Evolutionary conservation across 2,113 vertebrate species (phyloP), one percentile per base, ranked within the genome.

Genomic region (Limanda limanda): DNA sequence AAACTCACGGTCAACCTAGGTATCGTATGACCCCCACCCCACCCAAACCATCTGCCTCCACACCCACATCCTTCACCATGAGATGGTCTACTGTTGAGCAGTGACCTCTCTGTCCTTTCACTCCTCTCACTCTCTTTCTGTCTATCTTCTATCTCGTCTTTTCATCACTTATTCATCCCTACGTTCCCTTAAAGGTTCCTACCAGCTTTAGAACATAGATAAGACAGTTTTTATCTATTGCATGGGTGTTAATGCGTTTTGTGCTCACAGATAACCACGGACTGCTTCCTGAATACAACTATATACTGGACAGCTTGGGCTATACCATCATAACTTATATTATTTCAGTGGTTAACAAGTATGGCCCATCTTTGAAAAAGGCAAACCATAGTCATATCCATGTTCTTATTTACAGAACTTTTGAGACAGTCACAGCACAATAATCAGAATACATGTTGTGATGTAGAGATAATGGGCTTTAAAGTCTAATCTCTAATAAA

Each of bases 1-100:
- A 99, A 99, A 88, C 97, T 99, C 72, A 99, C 98, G 90, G 98
- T 99, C 93, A 99, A 99, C 91, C 82, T 99, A 98, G 98, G 98
- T 99, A 99, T 98, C 91, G 96, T 98, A 96, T 96, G 77, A 64
- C 87, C 65, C 47, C 47, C 47, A 17, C 47, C 47, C 47, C 47
- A 20, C 47, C 47, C 47, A 18, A 51, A 92, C 92, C 95, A 93
- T 92, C 86, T 75, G 81, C 92, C 92, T 83, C 77, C 68, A 59
- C 75, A 65, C 45, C 58, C 69, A 77, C 81, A 78, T 58, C 75
- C 70, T 58, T 74, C 76, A 74, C 79, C 63, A 13, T 54, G 65
- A 83, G 70, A 66, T 10, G 18, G 51, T 79, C 81, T 52, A 56
- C 72, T 14, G 21, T 67, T 75, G 24, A 86, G 54, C 59, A n/a